Evolutionary conservation across 92 coral and sea anemone genomes (phyloP).

Genomic region (Paragorgia papillata): DNA sequence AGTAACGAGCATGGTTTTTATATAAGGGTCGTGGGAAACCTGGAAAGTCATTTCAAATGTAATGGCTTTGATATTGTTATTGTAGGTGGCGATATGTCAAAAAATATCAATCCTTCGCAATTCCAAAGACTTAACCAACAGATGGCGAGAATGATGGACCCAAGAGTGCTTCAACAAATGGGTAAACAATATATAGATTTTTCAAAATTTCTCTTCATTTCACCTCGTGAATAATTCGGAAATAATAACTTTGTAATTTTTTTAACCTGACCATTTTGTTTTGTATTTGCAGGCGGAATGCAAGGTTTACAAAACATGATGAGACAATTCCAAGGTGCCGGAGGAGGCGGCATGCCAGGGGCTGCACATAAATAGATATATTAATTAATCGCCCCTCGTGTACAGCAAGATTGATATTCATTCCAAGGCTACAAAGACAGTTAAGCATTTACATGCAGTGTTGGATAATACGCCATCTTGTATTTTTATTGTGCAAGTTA

Average conservation of each 20-base stretch:
- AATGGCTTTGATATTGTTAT: too few species aligned
- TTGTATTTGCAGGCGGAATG: constrained; percentile 85
- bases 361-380: constrained; percentile 14
- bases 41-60: too few species aligned
- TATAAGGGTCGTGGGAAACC: too few species aligned
- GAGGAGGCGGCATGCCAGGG: constrained; percentile 65
- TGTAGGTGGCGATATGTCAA: constrained; percentile 98
- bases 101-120: constrained; percentile 95
- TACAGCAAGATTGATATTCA: too few species aligned
- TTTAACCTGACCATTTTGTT: not conserved
- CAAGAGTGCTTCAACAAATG: constrained; percentile 98
- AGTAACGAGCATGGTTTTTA: too few species aligned
- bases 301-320: constrained; percentile 99
- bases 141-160: constrained; percentile 99
- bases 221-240: not conserved
- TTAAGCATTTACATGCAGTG: too few species aligned
- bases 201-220: not conserved
- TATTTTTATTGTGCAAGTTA: too few species aligned
- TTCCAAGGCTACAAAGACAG: too few species aligned
- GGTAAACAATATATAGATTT: constrained; percentile 59
- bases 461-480: too few species aligned
- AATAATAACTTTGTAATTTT: not conserved
- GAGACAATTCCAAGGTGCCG: constrained; percentile 94
- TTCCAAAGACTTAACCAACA: constrained; percentile 99
- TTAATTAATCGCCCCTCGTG: too few species aligned